Percentiles rank a stretch among this genome's conserved stretches.
phyloP scores from a whole-genome alignment of 2,888 invertebrate species.

The Agrochola litura region DNA sequence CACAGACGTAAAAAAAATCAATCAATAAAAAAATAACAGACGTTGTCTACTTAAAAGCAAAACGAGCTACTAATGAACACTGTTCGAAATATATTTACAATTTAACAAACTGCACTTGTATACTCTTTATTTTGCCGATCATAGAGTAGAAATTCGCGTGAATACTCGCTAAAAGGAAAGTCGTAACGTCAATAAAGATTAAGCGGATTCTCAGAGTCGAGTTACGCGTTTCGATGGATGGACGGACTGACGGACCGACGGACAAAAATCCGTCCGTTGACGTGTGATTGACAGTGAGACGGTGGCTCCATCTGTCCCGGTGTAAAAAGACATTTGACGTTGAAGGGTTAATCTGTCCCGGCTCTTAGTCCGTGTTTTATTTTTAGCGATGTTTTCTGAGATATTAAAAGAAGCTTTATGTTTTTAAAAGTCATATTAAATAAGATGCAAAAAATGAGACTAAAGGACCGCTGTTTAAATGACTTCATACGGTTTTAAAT shows the following conservation, averaged over 20 bases:
- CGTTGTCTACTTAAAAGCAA: conserved; percentile 81
- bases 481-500: conserved; percentile 9
- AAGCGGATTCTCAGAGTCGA: conserved; percentile 77
- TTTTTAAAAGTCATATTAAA: conserved; percentile 36
- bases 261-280: conserved; percentile 77
- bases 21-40: conserved; percentile 70
- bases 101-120: conserved; percentile 16
- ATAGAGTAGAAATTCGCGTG: conserved; percentile 50
- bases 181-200: conserved; percentile 81
- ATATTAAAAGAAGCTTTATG: conserved; percentile 42
- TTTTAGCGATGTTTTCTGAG: conserved; percentile 49
- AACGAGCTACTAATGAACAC: conserved; percentile 82
- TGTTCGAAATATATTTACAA: conserved; percentile 64
- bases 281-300: conserved; percentile 78
- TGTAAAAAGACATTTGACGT: conserved; percentile 66
- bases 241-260: conserved; percentile 77
- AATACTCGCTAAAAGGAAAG: conserved; percentile 50
- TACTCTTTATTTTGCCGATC: fast-evolving
- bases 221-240: conserved; percentile 73
- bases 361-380: conserved; percentile 56
- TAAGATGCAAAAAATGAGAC: conserved; percentile 16
- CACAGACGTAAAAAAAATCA: conserved; percentile 58
- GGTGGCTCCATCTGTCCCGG: conserved; percentile 67
- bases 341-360: conserved; percentile 70
- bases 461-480: conserved; percentile 16